Evolutionary conservation across 1,140 invertebrate genomes (phyloP), one percentile per base, ranked within the genome.

Genomic region (Latrodectus geometricus): DNA sequence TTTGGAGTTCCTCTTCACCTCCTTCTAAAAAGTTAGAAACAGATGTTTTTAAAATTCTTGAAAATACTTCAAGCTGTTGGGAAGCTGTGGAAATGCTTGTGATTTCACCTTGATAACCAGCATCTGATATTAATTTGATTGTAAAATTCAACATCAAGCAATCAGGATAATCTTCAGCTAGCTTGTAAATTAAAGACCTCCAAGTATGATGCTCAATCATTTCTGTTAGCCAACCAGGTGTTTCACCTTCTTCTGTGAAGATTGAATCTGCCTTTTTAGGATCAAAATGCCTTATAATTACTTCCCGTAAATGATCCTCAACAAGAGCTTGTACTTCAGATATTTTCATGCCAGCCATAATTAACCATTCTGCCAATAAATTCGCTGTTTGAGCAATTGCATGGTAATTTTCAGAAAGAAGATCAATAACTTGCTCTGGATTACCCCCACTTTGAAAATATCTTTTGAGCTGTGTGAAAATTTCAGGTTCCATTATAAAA

Each of bases 141-240:
- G 98, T 99, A 90, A 99, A 99, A 92, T 99, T 99, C 8, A 99
- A 93, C 97, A 99, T 99, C 12, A 99, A 93, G 91, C 98, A 99
- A 90, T 99, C 97, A 1, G 98, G 98, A 92, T 99, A 99, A 90
- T 99, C 97, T 92, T 99, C 98, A 69, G 98, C 98, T 54, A 99
- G 92, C 90, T 96, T 94, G 91, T 99, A 99, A 90, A 99, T 98
- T 50, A 99, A 92, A n/a, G 96, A 97, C 88, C 98, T 93, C 98
- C 98, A 99, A 21, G 97, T 98, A 50, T 96, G 97, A 92, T 99
- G 97, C 90, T 98, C 97, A 90, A 99, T 99, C 95, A 99, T 97
- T 92, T 99, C 97, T 17, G 97, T 98, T 79, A 99, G 92, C 98
- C 98, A 99, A 48, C 96, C 95, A 48, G 98, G 97, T 20, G 97